Percentiles rank a stretch among this genome's conserved stretches.
Conservation (phyloP, 2,113 vertebrate genomes). For the Willisornis vidua region DNA sequence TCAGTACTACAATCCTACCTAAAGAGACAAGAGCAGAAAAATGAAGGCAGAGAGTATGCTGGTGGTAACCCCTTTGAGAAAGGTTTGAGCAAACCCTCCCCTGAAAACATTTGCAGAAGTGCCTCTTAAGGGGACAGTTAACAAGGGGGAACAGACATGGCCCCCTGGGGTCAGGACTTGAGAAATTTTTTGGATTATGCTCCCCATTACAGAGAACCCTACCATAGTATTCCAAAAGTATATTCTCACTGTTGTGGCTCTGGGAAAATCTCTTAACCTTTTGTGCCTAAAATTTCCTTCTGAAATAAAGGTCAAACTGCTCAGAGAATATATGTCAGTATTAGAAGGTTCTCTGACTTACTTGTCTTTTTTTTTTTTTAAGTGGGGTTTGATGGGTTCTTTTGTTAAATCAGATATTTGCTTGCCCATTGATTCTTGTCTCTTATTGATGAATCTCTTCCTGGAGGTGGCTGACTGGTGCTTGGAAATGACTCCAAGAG, state of each 20-base stretch:
- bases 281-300: background rate
- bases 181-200: background rate
- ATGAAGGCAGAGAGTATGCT: background rate
- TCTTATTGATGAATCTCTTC: background rate
- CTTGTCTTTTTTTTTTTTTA: background rate
- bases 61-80: conserved; percentile 84
- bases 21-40: conserved; percentile 79
- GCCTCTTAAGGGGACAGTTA: background rate
- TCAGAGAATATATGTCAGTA: background rate
- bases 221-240: background rate
- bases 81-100: conserved; percentile 71
- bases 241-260: background rate
- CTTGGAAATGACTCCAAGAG: background rate
- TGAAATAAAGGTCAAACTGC: background rate
- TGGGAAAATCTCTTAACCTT: background rate
- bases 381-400: background rate
- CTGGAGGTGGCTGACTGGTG: background rate
- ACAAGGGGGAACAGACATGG: background rate
- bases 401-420: background rate
- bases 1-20: conserved; percentile 91
- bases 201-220: background rate
- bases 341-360: background rate
- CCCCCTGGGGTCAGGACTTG: background rate
- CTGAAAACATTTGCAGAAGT: background rate
- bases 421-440: background rate